Base-by-base conservation (phyloP, 92 coral and sea anemone species). In the Phymanthus crucifer region DNA sequence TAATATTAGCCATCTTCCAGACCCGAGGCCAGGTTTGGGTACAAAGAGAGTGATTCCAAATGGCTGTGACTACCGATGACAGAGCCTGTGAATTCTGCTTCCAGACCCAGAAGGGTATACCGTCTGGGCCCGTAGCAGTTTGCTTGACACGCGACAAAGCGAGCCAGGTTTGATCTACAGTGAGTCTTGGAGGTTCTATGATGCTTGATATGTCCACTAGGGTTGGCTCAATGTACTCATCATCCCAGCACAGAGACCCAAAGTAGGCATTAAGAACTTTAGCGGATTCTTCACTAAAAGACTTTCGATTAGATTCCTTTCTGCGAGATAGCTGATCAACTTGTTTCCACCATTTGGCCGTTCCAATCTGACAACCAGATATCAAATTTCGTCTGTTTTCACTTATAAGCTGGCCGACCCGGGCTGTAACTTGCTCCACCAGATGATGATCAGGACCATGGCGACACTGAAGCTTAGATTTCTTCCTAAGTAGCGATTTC, bases 1-100 rank as follows among this genome's bases (percentile, higher is more conserved):
- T 83, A 43, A 85, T 81, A 54, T 89, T 85, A 32, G 90, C 87
- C 78, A 52, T 71, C 78, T 87, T 90, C 88, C 86, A 86, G 36
- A 78, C 70, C 10, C 66, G 10, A 6, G 80, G 80, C 83, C 92
- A 88, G 58, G 46, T 46, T 56, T 80, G 81, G 29, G 34, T 77
- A 35, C 37, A 47, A 31, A 83, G 71, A 18, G 82, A 87, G 35
- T 74, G 36, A 48, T 87, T 87, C 88, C 87, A 87, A 43, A 74
- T 74, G 19, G 76, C 76, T 34, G 47, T 40, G 21, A 79, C 34
- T 40, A 84, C 74, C 31, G 88, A 66, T 31, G 79, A 66, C 43
- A 83, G 24, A n/a, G 67, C 45, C 6, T 43, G 56, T 32, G 88
- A 83, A 56, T 84, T 29, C 34, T 78, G 76, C 73, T 85, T 79